Conservation (phyloP, 2,888 invertebrate genomes). For the Tachina grossa region DNA sequence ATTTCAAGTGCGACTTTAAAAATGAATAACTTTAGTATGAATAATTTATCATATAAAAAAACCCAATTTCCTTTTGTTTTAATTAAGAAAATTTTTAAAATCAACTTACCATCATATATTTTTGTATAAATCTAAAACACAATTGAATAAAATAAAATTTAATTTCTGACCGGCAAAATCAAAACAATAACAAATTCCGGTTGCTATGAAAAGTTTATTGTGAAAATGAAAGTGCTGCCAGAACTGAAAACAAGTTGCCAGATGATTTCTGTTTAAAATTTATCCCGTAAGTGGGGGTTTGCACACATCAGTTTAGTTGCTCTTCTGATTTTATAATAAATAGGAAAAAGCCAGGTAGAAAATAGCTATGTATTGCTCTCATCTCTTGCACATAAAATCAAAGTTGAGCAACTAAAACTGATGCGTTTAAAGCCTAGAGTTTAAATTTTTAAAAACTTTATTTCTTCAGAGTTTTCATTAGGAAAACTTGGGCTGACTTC, state of each 20-base stretch:
- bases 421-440: too few relatives aligned
- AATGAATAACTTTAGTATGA: too few relatives aligned
- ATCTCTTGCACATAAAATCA: too few relatives aligned
- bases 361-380: too few relatives aligned
- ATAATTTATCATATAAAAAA: not conserved
- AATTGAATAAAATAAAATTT: not conserved
- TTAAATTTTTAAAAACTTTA: too few relatives aligned
- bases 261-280: not conserved
- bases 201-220: slow-evolving; percentile 35
- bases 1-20: too few relatives aligned
- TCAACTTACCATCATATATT: slow-evolving; percentile 56
- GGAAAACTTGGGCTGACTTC: too few relatives aligned
- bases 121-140: not conserved
- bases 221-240: slow-evolving; percentile 43
- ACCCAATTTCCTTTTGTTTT: not conserved
- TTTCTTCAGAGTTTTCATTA: too few relatives aligned
- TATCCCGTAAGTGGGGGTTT: not conserved
- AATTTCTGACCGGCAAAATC: slow-evolving; percentile 54
- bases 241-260: slow-evolving; percentile 15
- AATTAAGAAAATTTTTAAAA: not conserved
- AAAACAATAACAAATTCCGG: slow-evolving; percentile 47
- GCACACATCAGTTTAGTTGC: too few relatives aligned
- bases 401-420: too few relatives aligned
- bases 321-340: too few relatives aligned
- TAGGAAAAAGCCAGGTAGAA: too few relatives aligned